Conservation (phyloP, 2,888 invertebrate genomes). For the Pachymerium ferrugineum region DNA sequence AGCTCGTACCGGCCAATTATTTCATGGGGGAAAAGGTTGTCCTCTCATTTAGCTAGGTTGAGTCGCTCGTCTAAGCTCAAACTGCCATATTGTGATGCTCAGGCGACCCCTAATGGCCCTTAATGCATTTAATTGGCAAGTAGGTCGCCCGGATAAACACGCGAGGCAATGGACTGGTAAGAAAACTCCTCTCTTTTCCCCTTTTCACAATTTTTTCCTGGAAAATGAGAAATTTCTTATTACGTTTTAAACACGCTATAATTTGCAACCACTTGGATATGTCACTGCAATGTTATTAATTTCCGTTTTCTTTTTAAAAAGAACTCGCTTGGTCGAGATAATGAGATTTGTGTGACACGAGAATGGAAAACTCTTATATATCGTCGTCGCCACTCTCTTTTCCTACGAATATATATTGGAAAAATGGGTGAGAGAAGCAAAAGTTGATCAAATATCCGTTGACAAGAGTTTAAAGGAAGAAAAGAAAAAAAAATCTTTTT, state of each 20-base stretch:
- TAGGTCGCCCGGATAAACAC: conserved; percentile 23
- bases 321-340: too few relatives aligned
- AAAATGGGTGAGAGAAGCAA: not conserved
- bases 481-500: not conserved
- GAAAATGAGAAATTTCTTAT: not conserved
- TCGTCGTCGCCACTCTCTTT: too few relatives aligned
- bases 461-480: not conserved
- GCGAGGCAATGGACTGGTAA: conserved; percentile 25
- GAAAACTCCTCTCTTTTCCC: not conserved
- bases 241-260: not conserved
- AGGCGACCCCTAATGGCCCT: conserved; percentile 27
- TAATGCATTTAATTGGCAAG: conserved; percentile 21
- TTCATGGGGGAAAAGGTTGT: conserved; percentile 13
- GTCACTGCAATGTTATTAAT: not conserved
- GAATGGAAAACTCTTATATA: too few relatives aligned
- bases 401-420: not conserved
- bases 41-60: not conserved
- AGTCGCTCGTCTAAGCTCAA: not conserved
- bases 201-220: not conserved
- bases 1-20: not conserved
- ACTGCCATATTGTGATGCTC: conserved; percentile 25
- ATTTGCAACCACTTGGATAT: not conserved
- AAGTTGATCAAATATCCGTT: conserved; percentile 2
- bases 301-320: not conserved
- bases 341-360: too few relatives aligned